phyloP scores from a whole-genome alignment of 2,888 invertebrate species.

The Tetanocera ferruginea region DNA sequence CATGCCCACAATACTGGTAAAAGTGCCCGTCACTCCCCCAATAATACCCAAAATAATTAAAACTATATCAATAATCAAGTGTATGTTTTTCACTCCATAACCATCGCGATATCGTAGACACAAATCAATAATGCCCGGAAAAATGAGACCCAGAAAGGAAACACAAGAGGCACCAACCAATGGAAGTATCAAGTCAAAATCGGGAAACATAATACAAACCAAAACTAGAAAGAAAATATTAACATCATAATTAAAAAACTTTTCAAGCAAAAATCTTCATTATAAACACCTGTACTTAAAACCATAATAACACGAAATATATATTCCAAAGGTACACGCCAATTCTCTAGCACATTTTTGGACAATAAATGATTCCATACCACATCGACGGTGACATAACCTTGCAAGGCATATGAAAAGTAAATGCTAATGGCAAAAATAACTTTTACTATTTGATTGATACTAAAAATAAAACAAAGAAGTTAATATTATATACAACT shows the following conservation, averaged over 20 bases:
- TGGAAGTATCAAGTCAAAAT: slow-evolving; percentile 89
- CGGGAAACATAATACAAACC: slow-evolving; percentile 75
- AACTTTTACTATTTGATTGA: slow-evolving; percentile 80
- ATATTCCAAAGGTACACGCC: slow-evolving; percentile 71
- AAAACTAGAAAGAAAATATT: too few relatives aligned
- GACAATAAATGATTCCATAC: slow-evolving; percentile 77
- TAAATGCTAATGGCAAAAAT: slow-evolving; percentile 89
- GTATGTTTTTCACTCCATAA: slow-evolving; percentile 49
- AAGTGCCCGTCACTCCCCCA: slow-evolving; percentile 40
- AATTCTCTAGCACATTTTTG: slow-evolving; percentile 37
- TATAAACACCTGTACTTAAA: slow-evolving; percentile 71
- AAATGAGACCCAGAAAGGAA: slow-evolving; percentile 89
- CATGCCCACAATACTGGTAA: background rate
- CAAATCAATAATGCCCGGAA: slow-evolving; percentile 89
- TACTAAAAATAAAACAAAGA: slow-evolving; percentile 70
- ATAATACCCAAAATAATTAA: slow-evolving; percentile 44
- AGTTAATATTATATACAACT: too few relatives aligned
- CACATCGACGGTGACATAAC: slow-evolving; percentile 95
- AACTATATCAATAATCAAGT: slow-evolving; percentile 42
- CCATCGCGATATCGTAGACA: slow-evolving; percentile 75
- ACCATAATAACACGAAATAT: slow-evolving; percentile 45
- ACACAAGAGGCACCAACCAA: slow-evolving; percentile 91
- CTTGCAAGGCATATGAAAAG: slow-evolving; percentile 92
- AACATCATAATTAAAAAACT: too few relatives aligned
- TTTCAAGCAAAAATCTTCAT: too few relatives aligned